Percentiles rank a stretch among this genome's conserved stretches.
phyloP scores from a whole-genome alignment of 2,888 invertebrate genomes.

The Drosophila algonquin region DNA sequence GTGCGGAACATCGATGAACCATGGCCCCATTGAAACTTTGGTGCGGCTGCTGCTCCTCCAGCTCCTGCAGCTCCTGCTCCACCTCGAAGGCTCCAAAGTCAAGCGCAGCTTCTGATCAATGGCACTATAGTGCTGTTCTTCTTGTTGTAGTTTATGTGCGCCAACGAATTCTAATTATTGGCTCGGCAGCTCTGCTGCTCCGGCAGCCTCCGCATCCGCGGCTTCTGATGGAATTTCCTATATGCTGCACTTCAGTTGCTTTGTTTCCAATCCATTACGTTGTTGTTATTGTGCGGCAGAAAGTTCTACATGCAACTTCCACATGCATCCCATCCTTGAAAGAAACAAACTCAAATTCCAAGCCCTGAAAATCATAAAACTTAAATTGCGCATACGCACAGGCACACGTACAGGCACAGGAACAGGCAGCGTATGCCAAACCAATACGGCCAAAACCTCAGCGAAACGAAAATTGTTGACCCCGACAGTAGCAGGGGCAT shows the following conservation, averaged over 20 bases:
- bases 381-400: constrained; percentile 48
- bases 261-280: constrained; percentile 30
- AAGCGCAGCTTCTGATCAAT: constrained; percentile 56
- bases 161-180: constrained; percentile 75
- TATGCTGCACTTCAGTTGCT: constrained; percentile 60
- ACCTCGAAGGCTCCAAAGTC: constrained; percentile 52
- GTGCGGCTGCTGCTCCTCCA: constrained; percentile 14
- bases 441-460: constrained; percentile 47
- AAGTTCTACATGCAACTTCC: constrained; percentile 14
- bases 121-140: constrained; percentile 40
- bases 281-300: constrained; percentile 19
- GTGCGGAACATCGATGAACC: constrained; percentile 46
- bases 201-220: constrained; percentile 47
- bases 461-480: constrained; percentile 29
- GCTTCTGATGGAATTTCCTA: constrained; percentile 68
- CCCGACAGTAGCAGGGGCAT: constrained; percentile 2
- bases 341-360: constrained; percentile 12
- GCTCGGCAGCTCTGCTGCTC: constrained; percentile 50
- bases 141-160: constrained; percentile 41
- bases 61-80: constrained; percentile 19
- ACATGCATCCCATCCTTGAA: constrained; percentile 14
- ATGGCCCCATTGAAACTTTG: constrained; percentile 63
- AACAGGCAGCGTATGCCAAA: constrained; percentile 21
- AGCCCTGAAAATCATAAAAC: constrained; percentile 9
- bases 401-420: neutral